Evolutionary conservation across 2,888 invertebrate genomes (phyloP).

Genomic region (Amphipyra berbera): DNA sequence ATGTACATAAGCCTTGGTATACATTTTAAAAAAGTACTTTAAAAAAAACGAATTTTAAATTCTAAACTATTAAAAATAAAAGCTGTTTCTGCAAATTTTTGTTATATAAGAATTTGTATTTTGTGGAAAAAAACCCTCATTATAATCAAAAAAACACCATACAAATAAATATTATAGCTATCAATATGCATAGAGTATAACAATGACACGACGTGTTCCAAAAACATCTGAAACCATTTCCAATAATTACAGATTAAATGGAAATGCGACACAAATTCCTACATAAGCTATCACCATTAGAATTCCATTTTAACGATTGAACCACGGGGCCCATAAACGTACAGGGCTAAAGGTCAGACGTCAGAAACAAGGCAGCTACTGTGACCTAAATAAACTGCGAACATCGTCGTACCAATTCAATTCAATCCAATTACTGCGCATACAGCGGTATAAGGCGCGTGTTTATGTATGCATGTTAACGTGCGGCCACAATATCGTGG

Average conservation of each 20-base stretch:
- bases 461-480: conserved; percentile 32
- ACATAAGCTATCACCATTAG: conserved; percentile 62
- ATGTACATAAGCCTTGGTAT: no score
- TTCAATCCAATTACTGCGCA: conserved; percentile 82
- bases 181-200: background rate
- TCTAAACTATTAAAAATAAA: no score
- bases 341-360: conserved; percentile 69
- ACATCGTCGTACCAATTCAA: conserved; percentile 81
- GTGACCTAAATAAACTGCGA: conserved; percentile 83
- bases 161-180: no score
- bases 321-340: conserved; percentile 63
- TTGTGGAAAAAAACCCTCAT: no score
- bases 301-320: conserved; percentile 66
- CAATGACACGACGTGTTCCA: background rate
- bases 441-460: conserved; percentile 62
- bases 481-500: conserved; percentile 8
- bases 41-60: no score
- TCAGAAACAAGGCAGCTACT: conserved; percentile 67
- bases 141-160: no score
- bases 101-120: no score
- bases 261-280: conserved; percentile 40
- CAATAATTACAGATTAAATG: conserved; percentile 47
- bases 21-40: no score
- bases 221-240: conserved; percentile 20
- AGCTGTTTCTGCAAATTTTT: no score